phyloP scores from a whole-genome alignment of 2,888 invertebrate genomes.

The Eilema caniola region DNA sequence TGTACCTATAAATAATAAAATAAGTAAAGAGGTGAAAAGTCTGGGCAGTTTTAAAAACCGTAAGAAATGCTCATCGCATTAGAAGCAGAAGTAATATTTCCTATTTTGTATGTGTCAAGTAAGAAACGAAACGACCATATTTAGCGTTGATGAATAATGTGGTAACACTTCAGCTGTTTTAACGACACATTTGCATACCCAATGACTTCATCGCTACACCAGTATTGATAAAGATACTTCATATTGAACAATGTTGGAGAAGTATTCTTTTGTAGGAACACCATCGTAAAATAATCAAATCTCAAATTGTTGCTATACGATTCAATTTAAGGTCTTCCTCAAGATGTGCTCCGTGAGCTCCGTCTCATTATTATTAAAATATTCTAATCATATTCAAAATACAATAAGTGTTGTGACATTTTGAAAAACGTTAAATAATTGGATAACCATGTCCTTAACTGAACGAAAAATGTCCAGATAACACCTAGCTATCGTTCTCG shows the following conservation, averaged over 20 bases:
- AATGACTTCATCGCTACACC: background rate
- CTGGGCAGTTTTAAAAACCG: background rate
- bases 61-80: background rate
- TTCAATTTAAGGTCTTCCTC: background rate
- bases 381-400: background rate
- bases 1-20: background rate
- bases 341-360: background rate
- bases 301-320: background rate
- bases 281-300: background rate
- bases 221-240: constrained; percentile 4
- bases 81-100: background rate
- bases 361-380: background rate
- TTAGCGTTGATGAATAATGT: background rate
- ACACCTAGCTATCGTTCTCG: background rate
- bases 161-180: background rate
- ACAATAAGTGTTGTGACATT: background rate
- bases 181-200: background rate
- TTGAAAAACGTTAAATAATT: background rate
- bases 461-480: background rate
- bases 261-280: background rate
- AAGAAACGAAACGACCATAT: background rate
- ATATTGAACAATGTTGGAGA: background rate
- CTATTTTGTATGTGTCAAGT: background rate
- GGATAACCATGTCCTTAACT: background rate
- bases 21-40: background rate